Evolutionary conservation across 2,113 vertebrate genomes (phyloP).

Genomic region (Hippocampus guttulatus): DNA sequence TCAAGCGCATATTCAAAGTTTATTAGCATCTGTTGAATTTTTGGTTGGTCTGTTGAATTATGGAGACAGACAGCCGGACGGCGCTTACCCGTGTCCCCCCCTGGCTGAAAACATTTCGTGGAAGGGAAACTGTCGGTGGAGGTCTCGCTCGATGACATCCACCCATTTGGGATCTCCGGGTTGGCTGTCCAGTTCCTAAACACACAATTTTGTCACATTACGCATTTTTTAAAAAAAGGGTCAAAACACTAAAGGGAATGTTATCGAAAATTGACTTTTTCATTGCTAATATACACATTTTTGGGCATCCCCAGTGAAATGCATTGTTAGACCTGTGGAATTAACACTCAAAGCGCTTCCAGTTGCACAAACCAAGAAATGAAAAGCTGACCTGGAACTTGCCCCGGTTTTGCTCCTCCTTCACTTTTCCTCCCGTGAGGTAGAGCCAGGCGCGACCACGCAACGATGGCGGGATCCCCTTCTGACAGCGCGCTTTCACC

Average conservation of each 20-base stretch:
- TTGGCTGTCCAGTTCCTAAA: conserved; percentile 82
- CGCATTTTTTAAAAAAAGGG: not conserved
- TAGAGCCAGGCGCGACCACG: conserved; percentile 95
- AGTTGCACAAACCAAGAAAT: not conserved
- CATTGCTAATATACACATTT: no score
- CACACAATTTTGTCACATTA: not conserved
- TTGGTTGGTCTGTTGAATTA: no score
- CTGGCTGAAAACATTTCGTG: conserved; percentile 96
- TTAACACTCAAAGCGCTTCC: not conserved
- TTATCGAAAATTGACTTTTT: no score
- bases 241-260: not conserved
- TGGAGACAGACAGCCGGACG: no score
- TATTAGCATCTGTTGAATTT: no score
- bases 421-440: conserved; percentile 89
- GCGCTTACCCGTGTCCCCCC: conserved; percentile 87
- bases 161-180: conserved; percentile 90
- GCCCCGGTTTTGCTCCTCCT: conserved; percentile 82
- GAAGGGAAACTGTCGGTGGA: conserved; percentile 97
- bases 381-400: conserved; percentile 78
- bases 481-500: conserved; percentile 94
- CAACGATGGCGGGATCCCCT: conserved; percentile 93
- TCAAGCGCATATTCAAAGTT: no score
- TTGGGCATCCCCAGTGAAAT: not conserved
- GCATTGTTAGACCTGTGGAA: not conserved
- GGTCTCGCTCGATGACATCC: conserved; percentile 91